phyloP scores from a whole-genome alignment of 2,113 vertebrate species.

The Buteo buteo region DNA sequence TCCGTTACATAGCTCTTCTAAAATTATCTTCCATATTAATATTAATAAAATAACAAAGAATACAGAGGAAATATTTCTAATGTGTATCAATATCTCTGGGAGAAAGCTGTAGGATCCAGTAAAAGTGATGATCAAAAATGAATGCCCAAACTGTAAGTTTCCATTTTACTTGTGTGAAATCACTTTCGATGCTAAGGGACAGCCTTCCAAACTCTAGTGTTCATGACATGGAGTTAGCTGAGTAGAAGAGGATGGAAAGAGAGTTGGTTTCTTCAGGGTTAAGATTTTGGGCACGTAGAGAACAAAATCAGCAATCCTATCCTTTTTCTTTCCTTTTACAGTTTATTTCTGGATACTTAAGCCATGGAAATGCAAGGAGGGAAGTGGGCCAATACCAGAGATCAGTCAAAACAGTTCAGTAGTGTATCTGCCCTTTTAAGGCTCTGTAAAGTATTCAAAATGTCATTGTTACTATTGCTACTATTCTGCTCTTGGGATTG shows the following conservation, averaged over 20 bases:
- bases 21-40: not conserved
- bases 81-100: not conserved
- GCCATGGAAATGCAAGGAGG: not conserved
- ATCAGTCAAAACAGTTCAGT: not conserved
- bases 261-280: not conserved
- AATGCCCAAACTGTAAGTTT: not conserved
- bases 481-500: not conserved
- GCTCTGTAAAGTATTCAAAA: not conserved
- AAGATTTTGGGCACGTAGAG: not conserved
- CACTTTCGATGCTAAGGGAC: not conserved
- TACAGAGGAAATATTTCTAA: not conserved
- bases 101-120: not conserved
- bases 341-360: not conserved
- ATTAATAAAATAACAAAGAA: not conserved
- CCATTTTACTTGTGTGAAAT: not conserved
- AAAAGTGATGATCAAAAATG: not conserved
- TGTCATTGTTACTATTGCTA: not conserved
- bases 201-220: not conserved
- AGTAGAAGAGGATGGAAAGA: not conserved
- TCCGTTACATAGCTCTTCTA: not conserved
- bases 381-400: not conserved
- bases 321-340: not conserved
- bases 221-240: not conserved
- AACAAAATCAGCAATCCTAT: not conserved
- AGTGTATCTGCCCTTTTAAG: not conserved